phyloP scores from a whole-genome alignment of 2,113 vertebrate species.

The pig (Sus scrofa) region DNA sequence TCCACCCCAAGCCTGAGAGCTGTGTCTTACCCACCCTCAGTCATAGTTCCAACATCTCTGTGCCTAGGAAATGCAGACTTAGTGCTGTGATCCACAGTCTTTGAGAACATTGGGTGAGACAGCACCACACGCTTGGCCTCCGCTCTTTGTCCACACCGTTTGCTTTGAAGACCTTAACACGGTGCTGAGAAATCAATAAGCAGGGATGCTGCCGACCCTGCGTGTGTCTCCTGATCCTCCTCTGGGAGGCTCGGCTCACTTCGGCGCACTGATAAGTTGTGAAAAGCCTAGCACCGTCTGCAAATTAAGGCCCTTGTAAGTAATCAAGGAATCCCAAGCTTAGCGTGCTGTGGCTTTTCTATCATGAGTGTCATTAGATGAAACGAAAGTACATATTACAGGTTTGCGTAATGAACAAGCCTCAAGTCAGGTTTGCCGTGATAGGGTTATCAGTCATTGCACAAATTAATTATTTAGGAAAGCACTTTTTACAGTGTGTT shows the following conservation, averaged over 20 bases:
- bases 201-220: background rate
- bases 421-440: slow-evolving; percentile 72
- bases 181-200: slow-evolving; percentile 55
- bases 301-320: slow-evolving; percentile 62
- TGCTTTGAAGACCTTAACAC: slow-evolving; percentile 67
- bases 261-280: background rate
- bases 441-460: slow-evolving; percentile 76
- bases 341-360: slow-evolving; percentile 15
- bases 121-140: background rate
- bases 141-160: slow-evolving; percentile 72
- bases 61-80: background rate
- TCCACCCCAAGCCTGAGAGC: background rate
- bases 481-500: slow-evolving; percentile 70
- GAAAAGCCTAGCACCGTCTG: background rate
- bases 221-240: background rate
- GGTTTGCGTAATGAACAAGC: slow-evolving; percentile 69
- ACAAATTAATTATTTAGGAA: slow-evolving; percentile 82
- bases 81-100: background rate
- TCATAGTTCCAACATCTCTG: background rate
- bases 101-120: background rate
- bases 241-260: slow-evolving; percentile 37
- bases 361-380: slow-evolving; percentile 56
- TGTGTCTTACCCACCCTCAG: background rate
- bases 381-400: slow-evolving; percentile 68
- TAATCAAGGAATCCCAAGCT: slow-evolving; percentile 45